Percentiles rank a stretch among this genome's conserved stretches.
Evolutionary conservation across 2,113 vertebrate species (phyloP).

Genomic region (Coptodon bakossiorum): DNA sequence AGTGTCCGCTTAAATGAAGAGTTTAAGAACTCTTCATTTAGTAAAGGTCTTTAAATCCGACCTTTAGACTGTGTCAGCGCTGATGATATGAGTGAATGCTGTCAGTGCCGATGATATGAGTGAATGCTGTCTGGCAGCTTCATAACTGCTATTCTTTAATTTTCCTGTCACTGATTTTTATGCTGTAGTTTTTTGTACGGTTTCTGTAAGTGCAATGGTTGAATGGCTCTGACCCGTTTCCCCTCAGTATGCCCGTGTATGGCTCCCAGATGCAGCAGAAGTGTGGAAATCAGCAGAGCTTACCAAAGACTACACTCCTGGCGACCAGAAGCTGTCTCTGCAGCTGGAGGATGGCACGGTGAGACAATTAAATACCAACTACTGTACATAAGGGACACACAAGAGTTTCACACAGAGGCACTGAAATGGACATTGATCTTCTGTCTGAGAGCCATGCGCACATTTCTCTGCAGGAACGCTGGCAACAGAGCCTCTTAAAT

Average conservation of each 20-base stretch:
- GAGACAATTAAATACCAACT: conserved; percentile 5
- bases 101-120: background rate
- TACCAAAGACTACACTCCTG: conserved; percentile 82
- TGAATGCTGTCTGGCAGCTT: background rate
- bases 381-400: background rate
- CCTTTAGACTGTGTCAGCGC: background rate
- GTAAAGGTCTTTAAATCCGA: background rate
- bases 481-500: background rate
- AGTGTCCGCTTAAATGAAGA: background rate
- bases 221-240: background rate
- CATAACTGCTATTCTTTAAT: background rate
- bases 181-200: background rate
- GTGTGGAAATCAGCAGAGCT: conserved; percentile 95
- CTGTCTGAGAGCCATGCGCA: background rate
- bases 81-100: background rate
- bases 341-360: conserved; percentile 89
- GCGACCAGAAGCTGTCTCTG: conserved; percentile 83
- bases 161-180: background rate
- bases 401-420: background rate
- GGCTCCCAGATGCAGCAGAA: conserved; percentile 88
- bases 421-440: conserved; percentile 5
- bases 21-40: background rate
- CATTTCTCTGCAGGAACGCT: background rate
- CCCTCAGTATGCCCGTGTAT: conserved; percentile 85
- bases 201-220: background rate